These are phyloP conservation scores for Cepaea hortensis DNA, from an alignment of 2,888 invertebrate species.

Conservation along the genomic window DNA sequence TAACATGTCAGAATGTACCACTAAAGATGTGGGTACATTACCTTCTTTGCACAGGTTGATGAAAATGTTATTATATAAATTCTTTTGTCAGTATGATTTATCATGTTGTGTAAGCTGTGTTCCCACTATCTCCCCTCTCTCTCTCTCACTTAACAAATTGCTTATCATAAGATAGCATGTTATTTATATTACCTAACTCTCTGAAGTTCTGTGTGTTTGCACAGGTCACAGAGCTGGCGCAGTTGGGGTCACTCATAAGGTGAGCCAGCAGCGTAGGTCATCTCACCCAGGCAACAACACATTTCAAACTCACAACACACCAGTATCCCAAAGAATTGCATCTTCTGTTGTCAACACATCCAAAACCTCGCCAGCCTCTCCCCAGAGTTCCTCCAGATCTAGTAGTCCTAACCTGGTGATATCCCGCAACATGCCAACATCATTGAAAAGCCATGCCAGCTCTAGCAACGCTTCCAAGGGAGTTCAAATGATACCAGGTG, in stretches of 20 bases:
- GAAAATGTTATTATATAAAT: too few species aligned
- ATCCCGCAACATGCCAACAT: conserved; percentile 30
- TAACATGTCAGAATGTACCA: too few species aligned
- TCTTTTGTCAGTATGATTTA: too few species aligned
- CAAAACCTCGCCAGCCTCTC: conserved; percentile 25
- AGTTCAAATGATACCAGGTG: not conserved
- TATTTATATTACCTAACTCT: too few species aligned
- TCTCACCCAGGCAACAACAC: conserved; percentile 22
- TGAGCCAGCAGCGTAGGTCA: conserved; percentile 23
- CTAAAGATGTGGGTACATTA: too few species aligned
- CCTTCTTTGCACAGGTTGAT: too few species aligned
- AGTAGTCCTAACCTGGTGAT: conserved; percentile 36
- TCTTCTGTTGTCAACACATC: not conserved
- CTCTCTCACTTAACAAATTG: too few species aligned
- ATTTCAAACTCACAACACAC: conserved; percentile 13
- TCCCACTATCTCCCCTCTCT: too few species aligned
- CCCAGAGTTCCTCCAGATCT: conserved; percentile 24
- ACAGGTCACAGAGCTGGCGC: conserved; percentile 36
- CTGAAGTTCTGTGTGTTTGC: not conserved
- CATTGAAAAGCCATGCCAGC: not conserved
- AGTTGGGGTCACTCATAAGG: conserved; percentile 6
- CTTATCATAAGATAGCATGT: too few species aligned
- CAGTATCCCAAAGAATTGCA: conserved; percentile 36
- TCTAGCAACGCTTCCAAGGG: conserved; percentile 12
- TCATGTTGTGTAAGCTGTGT: too few species aligned